Percentiles rank a stretch among this genome's conserved stretches.
Conservation (phyloP, 2,113 vertebrate genomes). For the Gracilinanus agilis region DNA sequence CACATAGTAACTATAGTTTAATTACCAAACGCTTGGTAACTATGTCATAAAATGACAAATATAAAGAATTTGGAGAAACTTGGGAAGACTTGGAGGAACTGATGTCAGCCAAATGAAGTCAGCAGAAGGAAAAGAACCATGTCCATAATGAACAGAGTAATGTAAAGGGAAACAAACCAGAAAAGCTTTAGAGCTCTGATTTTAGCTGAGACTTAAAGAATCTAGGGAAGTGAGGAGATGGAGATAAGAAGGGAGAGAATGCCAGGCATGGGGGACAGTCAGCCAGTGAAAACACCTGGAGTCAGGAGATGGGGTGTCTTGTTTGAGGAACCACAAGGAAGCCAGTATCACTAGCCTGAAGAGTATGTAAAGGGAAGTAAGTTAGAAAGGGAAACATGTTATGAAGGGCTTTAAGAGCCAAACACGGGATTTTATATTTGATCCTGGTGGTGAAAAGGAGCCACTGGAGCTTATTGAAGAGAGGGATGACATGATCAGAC, state of each 20-base stretch:
- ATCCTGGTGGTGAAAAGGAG: background rate
- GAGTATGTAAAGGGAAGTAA: background rate
- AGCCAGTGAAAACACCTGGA: background rate
- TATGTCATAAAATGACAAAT: background rate
- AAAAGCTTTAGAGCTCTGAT: background rate
- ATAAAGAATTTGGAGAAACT: background rate
- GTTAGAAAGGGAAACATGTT: background rate
- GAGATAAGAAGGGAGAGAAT: background rate
- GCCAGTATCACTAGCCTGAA: background rate
- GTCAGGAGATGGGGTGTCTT: background rate
- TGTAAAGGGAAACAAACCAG: background rate
- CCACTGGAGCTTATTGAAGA: background rate
- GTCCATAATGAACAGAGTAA: background rate
- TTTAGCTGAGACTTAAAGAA: background rate
- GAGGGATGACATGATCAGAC: background rate
- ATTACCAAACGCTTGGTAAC: background rate
- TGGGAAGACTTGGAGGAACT: background rate
- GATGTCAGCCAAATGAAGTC: background rate
- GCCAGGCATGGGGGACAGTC: background rate
- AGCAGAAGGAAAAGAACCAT: background rate
- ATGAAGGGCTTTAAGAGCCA: background rate
- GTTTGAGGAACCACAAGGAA: background rate
- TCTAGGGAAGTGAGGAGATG: background rate
- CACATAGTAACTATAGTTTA: background rate
- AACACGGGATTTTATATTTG: background rate